These are phyloP conservation scores for Ptilonorhynchus violaceus DNA, from an alignment of 2,113 vertebrate genomes.

Conservation along the genomic window DNA sequence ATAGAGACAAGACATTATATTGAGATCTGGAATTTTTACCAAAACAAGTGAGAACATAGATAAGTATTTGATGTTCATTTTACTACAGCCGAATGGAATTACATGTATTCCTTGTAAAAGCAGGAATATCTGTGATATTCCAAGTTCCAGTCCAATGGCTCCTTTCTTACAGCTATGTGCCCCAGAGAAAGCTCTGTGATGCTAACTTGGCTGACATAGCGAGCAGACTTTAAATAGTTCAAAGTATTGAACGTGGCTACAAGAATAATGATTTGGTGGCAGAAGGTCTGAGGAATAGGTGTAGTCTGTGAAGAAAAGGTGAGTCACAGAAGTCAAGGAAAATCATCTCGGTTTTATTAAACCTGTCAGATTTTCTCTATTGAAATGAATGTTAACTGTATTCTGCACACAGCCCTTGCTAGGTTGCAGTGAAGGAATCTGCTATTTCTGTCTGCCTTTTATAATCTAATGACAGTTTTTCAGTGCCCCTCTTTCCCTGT, in stretches of 20 bases:
- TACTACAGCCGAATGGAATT: not conserved
- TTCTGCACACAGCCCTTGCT: constrained; percentile 12
- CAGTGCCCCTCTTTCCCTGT: not conserved
- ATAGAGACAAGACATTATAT: not conserved
- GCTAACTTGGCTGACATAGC: not conserved
- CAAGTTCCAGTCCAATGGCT: not conserved
- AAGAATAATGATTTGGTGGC: constrained; percentile 39
- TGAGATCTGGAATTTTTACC: not conserved
- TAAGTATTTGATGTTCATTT: not conserved
- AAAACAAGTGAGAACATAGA: not conserved
- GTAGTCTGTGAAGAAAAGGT: constrained; percentile 20
- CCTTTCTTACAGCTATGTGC: not conserved
- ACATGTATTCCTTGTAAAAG: not conserved
- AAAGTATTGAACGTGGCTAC: not conserved
- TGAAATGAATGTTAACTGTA: constrained; percentile 34
- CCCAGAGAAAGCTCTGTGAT: not conserved
- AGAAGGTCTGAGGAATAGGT: constrained; percentile 36
- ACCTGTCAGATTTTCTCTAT: constrained; percentile 40
- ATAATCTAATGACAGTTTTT: constrained; percentile 20
- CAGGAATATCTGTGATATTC: not conserved
- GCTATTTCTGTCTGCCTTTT: constrained; percentile 18
- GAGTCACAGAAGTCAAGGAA: constrained; percentile 49
- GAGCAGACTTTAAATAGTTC: not conserved
- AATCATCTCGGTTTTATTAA: constrained; percentile 49
- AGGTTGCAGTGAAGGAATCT: not conserved